Percentiles rank a stretch among this genome's conserved stretches.
Conservation (phyloP, 2,888 invertebrate genomes). For the Nephrocerus scutellatus region DNA sequence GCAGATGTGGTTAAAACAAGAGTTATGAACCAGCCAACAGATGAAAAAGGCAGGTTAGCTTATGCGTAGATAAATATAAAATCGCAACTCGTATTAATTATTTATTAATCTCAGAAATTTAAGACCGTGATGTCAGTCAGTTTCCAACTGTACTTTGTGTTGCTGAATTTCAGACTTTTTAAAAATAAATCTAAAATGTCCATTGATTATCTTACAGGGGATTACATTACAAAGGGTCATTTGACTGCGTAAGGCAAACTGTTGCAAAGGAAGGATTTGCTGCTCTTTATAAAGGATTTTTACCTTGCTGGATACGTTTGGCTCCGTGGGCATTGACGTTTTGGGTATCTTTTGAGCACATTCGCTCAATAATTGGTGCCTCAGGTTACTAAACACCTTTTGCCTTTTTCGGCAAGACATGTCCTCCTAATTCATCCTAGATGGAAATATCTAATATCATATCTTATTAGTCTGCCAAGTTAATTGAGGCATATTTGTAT, state of each 20-base stretch:
- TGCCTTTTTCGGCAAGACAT: no score
- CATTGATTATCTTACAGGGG: constrained; percentile 69
- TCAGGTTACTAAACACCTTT: constrained; percentile 44
- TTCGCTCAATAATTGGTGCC: constrained; percentile 59
- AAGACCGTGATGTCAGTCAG: no score
- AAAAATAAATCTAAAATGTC: no score
- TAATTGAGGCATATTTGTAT: no score
- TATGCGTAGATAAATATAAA: no score
- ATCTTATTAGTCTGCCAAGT: no score
- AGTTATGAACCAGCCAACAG: constrained; percentile 87
- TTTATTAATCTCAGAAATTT: neutral
- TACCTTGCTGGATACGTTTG: constrained; percentile 88
- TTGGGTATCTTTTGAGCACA: constrained; percentile 88
- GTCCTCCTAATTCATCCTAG: no score
- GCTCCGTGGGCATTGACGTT: constrained; percentile 94
- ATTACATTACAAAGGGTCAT: constrained; percentile 70
- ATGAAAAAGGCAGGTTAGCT: constrained; percentile 69
- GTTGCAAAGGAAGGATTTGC: constrained; percentile 76
- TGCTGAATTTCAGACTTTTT: no score
- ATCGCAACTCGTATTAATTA: neutral
- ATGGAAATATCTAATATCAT: no score
- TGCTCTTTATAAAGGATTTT: constrained; percentile 86
- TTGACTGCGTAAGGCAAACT: constrained; percentile 81
- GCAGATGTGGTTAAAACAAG: constrained; percentile 91
- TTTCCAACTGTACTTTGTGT: no score